phyloP scores from a whole-genome alignment of 2,888 invertebrate genomes.

The Diarsia mendica region DNA sequence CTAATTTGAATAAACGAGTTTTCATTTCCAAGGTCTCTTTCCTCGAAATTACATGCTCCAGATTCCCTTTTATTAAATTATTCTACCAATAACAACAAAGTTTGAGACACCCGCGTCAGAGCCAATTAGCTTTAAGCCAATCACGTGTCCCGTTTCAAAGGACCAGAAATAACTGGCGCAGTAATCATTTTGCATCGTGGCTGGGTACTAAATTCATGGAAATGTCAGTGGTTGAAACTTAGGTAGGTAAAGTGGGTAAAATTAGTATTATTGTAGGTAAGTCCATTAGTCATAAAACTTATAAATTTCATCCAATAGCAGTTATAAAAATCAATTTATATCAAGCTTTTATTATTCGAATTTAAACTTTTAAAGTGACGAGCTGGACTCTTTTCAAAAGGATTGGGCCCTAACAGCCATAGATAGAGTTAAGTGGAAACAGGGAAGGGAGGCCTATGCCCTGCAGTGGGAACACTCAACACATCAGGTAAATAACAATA shows the following conservation, averaged over 20 bases:
- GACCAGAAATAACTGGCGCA: conserved; percentile 15
- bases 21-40: neutral
- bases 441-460: too few species aligned
- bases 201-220: neutral
- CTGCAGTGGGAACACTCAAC: too few species aligned
- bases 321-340: conserved; percentile 5
- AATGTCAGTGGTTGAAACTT: conserved; percentile 12
- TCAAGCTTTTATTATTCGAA: conserved; percentile 1
- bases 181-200: neutral
- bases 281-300: neutral
- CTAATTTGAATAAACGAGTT: conserved; percentile 31
- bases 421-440: too few species aligned
- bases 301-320: neutral
- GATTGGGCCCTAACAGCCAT: too few species aligned
- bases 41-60: conserved; percentile 1
- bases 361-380: neutral
- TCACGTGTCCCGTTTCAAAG: conserved; percentile 33
- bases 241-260: neutral
- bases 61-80: conserved; percentile 44
- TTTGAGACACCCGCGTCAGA: conserved; percentile 44
- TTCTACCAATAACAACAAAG: conserved; percentile 32
- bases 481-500: too few species aligned
- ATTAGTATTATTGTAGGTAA: conserved; percentile 7
- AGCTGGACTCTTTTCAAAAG: too few species aligned
- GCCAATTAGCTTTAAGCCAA: conserved; percentile 40